Percentiles rank a stretch among this genome's conserved stretches.
phyloP scores from a whole-genome alignment of 1,140 invertebrate species.

The Scaptodrosophila lebanonensis region DNA sequence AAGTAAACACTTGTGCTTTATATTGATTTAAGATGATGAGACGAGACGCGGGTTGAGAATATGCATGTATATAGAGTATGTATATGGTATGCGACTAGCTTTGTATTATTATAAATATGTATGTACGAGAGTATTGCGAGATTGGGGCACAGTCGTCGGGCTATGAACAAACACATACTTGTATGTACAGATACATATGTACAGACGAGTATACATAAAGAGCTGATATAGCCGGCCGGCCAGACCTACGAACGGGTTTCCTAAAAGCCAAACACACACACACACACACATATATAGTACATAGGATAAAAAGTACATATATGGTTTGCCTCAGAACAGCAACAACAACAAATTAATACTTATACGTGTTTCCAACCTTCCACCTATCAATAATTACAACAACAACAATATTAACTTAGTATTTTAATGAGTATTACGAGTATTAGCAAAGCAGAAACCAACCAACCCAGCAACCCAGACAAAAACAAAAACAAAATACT shows the following conservation, averaged over 20 bases:
- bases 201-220: not conserved
- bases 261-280: not conserved
- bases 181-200: conserved; percentile 10
- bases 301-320: conserved; percentile 18
- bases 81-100: conserved; percentile 18
- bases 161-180: conserved; percentile 13
- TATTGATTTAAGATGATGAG: conserved; percentile 56
- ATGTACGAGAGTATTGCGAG: too few relatives aligned
- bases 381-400: conserved; percentile 54
- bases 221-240: too few relatives aligned
- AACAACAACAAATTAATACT: conserved; percentile 40
- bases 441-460: conserved; percentile 7
- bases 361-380: conserved; percentile 71
- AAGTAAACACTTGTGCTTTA: conserved; percentile 73
- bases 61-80: not conserved
- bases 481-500: conserved; percentile 1
- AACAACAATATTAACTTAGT: conserved; percentile 9
- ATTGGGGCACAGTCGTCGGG: too few relatives aligned
- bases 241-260: not conserved
- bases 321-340: conserved; percentile 15
- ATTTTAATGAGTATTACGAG: conserved; percentile 17
- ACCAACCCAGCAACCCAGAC: conserved; percentile 1
- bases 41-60: conserved; percentile 2
- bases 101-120: conserved; percentile 29
- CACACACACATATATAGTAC: conserved; percentile 5